Base-by-base conservation (phyloP, 1,140 invertebrate genomes). In the Heliconius eleuchia region DNA sequence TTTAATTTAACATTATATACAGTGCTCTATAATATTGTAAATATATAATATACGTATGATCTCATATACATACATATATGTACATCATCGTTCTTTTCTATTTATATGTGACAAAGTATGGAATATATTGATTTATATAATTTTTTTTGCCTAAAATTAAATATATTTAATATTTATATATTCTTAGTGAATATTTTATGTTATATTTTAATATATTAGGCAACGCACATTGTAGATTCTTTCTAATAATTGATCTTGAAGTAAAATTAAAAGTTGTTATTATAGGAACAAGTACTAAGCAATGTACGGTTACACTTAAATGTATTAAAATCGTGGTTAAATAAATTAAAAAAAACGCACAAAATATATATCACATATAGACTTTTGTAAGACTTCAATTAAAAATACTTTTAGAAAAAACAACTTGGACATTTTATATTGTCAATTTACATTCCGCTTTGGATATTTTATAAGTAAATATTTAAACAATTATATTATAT, bases 401-500 rank as follows among this genome's bases (percentile, higher is more conserved):
- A 9, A 57, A 57, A 57, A 3, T 55, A 55, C 52, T 55, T 55
- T 55, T 55, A 57, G 19, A 57, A 57, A 52, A 52, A 52, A 52
- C 23, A 60, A 60, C 55, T 60, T 60, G 50, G 50, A 52, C 50
- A 19, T 60, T 60, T 46, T 60, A 23, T 60, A 76, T 72, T 80
- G 84, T 87, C 82, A 85, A 86, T 87, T 88, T 85, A 87, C 86
- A 90, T 88, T 90, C 86, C 87, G 88, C 90, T 91, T 89, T 91
- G 78, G 86, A 77, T 89, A 86, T 89, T 39, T 46, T 66, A 16
- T 66, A 66, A 66, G 60, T 27, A 30, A 66, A 66, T 66, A 66
- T 66, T 27, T 66, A 66, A 66, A 66, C 23, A 66, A 79, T 37
- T 75, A 71, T 37, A 37, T 60, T 46, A 23, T 39, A 34, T 1